phyloP scores from a whole-genome alignment of 1,140 invertebrate genomes.

The Leptonema lineaticorne region DNA sequence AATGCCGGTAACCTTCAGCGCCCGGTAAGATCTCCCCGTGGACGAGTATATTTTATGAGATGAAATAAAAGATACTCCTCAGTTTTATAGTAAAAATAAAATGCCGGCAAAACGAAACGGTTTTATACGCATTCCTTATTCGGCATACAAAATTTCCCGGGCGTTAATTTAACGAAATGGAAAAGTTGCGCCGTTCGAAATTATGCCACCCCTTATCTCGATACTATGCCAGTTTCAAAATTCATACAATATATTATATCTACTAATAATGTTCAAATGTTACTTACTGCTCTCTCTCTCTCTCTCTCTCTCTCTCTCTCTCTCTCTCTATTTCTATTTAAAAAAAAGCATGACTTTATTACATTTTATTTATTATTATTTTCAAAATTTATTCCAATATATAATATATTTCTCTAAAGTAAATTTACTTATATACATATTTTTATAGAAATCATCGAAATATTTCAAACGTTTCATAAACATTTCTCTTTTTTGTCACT shows the following conservation, averaged over 20 bases:
- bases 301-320: too few species aligned
- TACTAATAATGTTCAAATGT: too few species aligned
- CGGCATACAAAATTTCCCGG: neutral
- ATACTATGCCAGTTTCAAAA: neutral
- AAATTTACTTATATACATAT: too few species aligned
- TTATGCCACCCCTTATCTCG: neutral
- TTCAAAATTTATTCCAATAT: too few species aligned
- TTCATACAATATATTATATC: neutral
- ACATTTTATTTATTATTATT: too few species aligned
- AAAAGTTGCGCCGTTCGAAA: slow-evolving; percentile 1
- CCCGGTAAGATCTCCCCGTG: neutral
- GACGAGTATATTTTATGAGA: slow-evolving; percentile 30
- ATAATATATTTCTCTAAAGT: too few species aligned
- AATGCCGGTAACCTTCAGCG: neutral
- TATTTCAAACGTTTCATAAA: too few species aligned
- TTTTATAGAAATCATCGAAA: too few species aligned
- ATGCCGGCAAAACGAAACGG: neutral
- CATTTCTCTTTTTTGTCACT: too few species aligned
- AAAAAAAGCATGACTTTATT: too few species aligned
- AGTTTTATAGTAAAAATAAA: slow-evolving; percentile 35
- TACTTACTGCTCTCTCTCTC: too few species aligned
- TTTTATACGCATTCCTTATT: neutral
- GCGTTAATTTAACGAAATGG: slow-evolving; percentile 3
- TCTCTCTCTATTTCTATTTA: too few species aligned
- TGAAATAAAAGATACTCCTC: slow-evolving; percentile 36